A percentile compares a stretch with the other conserved stretches of the same genome.
These are phyloP conservation scores for Mesocentrotus franciscanus DNA, from an alignment of 53 echinoderm and acorn worm species.

Conservation along the genomic window DNA sequence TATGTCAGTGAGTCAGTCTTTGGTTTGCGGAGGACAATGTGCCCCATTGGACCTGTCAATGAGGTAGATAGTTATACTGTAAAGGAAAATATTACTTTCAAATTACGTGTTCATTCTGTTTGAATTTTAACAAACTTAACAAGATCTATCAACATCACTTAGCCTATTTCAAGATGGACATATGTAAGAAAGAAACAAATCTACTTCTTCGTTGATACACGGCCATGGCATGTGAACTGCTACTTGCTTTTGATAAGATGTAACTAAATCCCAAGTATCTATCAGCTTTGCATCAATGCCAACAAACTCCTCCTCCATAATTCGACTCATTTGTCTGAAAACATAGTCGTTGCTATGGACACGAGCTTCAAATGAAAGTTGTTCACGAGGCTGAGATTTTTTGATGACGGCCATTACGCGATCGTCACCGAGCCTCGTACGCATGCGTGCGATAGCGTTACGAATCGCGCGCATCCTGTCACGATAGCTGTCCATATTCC, in stretches of 20 bases:
- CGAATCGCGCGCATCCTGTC: conserved; percentile 62
- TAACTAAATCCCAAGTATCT: conserved; percentile 68
- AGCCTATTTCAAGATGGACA: conserved; percentile 2
- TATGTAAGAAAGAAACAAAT: conserved; percentile 64
- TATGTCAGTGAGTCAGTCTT: no score
- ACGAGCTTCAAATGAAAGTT: conserved; percentile 35
- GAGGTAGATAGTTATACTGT: no score
- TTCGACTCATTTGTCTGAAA: conserved; percentile 60
- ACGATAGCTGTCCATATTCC: conserved; percentile 62
- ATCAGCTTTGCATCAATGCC: conserved; percentile 57
- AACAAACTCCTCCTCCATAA: conserved; percentile 56
- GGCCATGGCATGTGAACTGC: conserved; percentile 66
- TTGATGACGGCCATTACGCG: conserved; percentile 60
- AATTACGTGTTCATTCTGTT: not conserved
- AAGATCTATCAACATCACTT: not conserved
- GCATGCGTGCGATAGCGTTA: conserved; percentile 61
- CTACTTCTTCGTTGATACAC: conserved; percentile 67
- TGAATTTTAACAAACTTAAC: not conserved
- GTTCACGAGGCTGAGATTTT: conserved; percentile 61
- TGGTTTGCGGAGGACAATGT: no score
- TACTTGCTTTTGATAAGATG: conserved; percentile 17
- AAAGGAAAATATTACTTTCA: no score
- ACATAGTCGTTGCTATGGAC: conserved; percentile 69
- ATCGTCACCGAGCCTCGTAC: conserved; percentile 54
- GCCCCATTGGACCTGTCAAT: no score